A percentile compares a stretch with the other conserved stretches of the same genome.
phyloP scores from a whole-genome alignment of 2,888 invertebrate genomes.

The Papilio gigon region DNA sequence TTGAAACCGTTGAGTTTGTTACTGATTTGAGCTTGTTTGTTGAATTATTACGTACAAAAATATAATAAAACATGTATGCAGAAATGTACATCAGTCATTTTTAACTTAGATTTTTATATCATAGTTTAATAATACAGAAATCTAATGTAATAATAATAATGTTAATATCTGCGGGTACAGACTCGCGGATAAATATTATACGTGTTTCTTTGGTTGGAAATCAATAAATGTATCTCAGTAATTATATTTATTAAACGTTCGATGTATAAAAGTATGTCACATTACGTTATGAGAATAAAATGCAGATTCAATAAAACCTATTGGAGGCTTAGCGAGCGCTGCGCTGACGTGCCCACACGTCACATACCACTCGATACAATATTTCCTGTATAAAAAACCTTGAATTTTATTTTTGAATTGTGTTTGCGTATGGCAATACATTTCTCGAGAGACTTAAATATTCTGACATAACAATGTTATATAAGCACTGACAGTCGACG shows the following conservation, averaged over 20 bases:
- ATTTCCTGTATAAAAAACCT: conserved; percentile 49
- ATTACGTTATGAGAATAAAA: conserved; percentile 34
- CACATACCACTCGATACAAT: conserved; percentile 44
- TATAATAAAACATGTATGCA: neutral
- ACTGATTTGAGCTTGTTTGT: neutral
- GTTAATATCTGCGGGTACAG: no score
- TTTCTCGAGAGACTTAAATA: conserved; percentile 24
- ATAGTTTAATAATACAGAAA: conserved; percentile 9
- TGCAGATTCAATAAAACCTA: conserved; percentile 42
- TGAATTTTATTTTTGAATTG: conserved; percentile 46
- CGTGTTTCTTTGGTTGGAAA: neutral
- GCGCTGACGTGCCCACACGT: conserved; percentile 46
- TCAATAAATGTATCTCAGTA: neutral
- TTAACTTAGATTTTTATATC: neutral
- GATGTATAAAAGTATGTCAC: conserved; percentile 6
- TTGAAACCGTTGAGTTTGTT: neutral
- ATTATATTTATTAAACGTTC: conserved; percentile 3
- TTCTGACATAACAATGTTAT: conserved; percentile 36
- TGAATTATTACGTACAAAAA: neutral
- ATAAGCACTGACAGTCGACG: conserved; percentile 10
- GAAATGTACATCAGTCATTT: neutral
- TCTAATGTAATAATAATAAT: no score
- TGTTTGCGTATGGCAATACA: conserved; percentile 39
- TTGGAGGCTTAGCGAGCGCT: conserved; percentile 41
- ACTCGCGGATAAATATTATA: neutral